phyloP scores from a whole-genome alignment of 2,113 vertebrate species.

The Herpailurus yagouaroundi region DNA sequence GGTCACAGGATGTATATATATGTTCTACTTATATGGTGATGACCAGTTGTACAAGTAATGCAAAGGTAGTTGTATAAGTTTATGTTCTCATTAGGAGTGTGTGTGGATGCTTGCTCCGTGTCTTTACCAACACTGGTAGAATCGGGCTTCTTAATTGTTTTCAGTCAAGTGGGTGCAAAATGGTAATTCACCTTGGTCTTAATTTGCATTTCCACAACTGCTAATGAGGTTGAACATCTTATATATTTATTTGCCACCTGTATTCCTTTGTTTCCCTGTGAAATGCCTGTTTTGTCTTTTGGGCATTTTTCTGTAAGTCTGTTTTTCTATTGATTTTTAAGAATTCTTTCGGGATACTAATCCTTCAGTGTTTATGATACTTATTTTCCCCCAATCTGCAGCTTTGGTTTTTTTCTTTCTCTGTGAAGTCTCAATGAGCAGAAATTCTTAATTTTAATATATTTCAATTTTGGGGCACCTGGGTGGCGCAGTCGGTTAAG shows the following conservation, averaged over 20 bases:
- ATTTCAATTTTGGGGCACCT: background rate
- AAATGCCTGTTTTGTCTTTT: constrained; percentile 3
- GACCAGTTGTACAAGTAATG: background rate
- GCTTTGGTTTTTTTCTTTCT: background rate
- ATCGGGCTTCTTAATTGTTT: background rate
- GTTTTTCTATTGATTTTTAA: constrained; percentile 37
- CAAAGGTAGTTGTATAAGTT: background rate
- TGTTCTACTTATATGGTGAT: background rate
- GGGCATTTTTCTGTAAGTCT: background rate
- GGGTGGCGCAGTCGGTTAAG: too few relatives aligned
- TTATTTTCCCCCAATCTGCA: background rate
- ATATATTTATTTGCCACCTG: background rate
- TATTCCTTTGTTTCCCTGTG: background rate
- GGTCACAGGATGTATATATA: background rate
- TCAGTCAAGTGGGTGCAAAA: background rate
- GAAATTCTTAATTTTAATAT: constrained; percentile 16
- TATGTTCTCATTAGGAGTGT: background rate
- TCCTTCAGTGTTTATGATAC: background rate
- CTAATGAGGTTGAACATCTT: background rate
- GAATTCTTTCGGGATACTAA: background rate
- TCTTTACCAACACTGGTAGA: background rate
- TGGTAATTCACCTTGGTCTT: background rate
- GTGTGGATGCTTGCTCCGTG: background rate
- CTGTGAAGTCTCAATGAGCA: background rate
- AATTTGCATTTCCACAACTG: background rate